Evolutionary conservation across 2,888 invertebrate species (phyloP).

Genomic region (Andrena minutula): DNA sequence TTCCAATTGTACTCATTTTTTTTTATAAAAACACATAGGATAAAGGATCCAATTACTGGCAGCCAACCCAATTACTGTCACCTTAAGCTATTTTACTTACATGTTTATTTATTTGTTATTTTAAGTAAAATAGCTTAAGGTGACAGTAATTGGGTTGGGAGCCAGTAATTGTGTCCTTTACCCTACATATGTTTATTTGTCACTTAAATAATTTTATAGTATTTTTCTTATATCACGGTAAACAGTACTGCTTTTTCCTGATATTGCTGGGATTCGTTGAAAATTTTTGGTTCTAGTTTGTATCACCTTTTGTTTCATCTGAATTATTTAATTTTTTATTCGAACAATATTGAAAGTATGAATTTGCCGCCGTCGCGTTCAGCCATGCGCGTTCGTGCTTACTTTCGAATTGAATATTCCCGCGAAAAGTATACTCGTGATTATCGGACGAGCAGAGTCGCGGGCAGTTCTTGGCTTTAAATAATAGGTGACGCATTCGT

Average conservation of each 20-base stretch:
- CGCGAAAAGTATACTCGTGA: slow-evolving; percentile 10
- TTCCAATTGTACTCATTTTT: neutral
- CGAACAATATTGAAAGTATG: neutral
- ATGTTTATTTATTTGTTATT: too few relatives aligned
- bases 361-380: neutral
- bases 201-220: neutral
- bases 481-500: slow-evolving; percentile 51
- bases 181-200: neutral
- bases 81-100: too few relatives aligned
- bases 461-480: slow-evolving; percentile 1
- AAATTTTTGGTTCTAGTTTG: neutral
- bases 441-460: slow-evolving; percentile 46
- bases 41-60: too few relatives aligned
- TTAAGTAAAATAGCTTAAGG: too few relatives aligned
- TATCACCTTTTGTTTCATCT: neutral
- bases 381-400: neutral
- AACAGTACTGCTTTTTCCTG: neutral
- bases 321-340: neutral
- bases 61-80: too few relatives aligned
- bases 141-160: too few relatives aligned
- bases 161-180: too few relatives aligned
- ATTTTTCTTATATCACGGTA: neutral
- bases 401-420: slow-evolving; percentile 35
- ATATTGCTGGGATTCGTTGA: neutral
- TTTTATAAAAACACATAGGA: neutral